These are phyloP conservation scores for Quadriops clusia DNA, from an alignment of 2,888 invertebrate species.

Conservation along the genomic window DNA sequence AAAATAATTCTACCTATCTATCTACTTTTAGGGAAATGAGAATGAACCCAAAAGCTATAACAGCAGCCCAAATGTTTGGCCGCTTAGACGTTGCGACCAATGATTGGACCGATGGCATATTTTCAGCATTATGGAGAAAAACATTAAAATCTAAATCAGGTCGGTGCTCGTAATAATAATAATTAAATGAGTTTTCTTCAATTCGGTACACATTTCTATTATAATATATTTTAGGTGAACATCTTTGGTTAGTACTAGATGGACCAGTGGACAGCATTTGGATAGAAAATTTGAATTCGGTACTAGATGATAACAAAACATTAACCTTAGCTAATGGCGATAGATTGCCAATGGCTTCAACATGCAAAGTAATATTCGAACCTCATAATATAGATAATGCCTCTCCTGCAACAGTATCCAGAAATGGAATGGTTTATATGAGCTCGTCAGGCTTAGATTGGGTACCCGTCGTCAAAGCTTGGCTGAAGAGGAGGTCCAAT, in stretches of 20 bases:
- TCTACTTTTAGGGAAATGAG: constrained; percentile 74
- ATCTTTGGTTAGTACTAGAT: constrained; percentile 89
- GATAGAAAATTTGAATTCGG: constrained; percentile 97
- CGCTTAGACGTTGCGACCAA: constrained; percentile 92
- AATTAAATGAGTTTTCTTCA: too few relatives aligned
- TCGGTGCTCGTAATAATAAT: constrained; percentile 14
- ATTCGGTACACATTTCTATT: background rate
- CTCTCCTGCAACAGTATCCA: constrained; percentile 91
- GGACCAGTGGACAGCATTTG: constrained; percentile 96
- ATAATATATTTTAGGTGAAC: constrained; percentile 46
- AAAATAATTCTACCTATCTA: constrained; percentile 7
- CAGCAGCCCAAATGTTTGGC: constrained; percentile 96
- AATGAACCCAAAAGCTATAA: constrained; percentile 97
- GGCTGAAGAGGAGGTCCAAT: constrained; percentile 57
- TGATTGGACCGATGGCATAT: constrained; percentile 98
- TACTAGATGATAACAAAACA: constrained; percentile 92
- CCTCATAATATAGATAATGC: constrained; percentile 97
- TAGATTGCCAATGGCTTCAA: constrained; percentile 85
- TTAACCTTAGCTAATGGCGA: constrained; percentile 92
- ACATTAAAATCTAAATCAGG: constrained; percentile 78
- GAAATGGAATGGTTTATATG: constrained; percentile 69
- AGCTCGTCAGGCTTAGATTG: constrained; percentile 91
- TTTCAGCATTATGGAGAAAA: constrained; percentile 92
- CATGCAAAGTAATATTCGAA: constrained; percentile 92
- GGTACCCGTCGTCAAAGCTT: constrained; percentile 78